Percentiles rank a stretch among this genome's conserved stretches.
phyloP scores from a whole-genome alignment of 2,113 vertebrate species.

The Camelus bactrianus region DNA sequence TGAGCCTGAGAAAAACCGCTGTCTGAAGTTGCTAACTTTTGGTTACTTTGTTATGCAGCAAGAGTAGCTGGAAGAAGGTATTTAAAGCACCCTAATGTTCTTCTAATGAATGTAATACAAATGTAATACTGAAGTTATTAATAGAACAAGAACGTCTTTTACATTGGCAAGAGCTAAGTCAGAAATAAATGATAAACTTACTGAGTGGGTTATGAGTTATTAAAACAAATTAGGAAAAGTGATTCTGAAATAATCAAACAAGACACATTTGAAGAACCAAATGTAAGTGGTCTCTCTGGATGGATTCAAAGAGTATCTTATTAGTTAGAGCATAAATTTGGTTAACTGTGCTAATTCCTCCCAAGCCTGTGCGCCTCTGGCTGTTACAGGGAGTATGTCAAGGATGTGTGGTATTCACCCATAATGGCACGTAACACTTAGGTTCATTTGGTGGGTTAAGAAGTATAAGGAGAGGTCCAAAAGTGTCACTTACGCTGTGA shows the following conservation, averaged over 20 bases:
- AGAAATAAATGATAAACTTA: not conserved
- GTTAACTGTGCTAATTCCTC: not conserved
- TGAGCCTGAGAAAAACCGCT: not conserved
- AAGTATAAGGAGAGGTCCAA: not conserved
- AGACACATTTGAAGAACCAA: not conserved
- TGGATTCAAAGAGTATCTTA: not conserved
- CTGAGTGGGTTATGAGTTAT: not conserved
- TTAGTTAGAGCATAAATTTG: not conserved
- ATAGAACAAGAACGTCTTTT: not conserved
- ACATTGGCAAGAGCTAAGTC: not conserved
- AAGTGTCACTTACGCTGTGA: not conserved
- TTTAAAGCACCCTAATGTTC: not conserved
- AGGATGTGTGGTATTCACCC: not conserved
- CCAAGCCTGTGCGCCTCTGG: not conserved
- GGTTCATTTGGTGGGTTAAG: not conserved
- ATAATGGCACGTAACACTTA: not conserved
- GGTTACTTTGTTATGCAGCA: not conserved
- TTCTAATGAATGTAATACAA: not conserved
- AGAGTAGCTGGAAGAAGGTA: not conserved
- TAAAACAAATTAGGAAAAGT: slow-evolving; percentile 26
- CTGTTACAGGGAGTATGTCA: not conserved
- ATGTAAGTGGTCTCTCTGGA: not conserved
- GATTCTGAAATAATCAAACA: not conserved
- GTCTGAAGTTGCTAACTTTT: not conserved
- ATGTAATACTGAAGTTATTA: not conserved